phyloP scores from a whole-genome alignment of 2,113 vertebrate species.

The Trinectes maculatus region DNA sequence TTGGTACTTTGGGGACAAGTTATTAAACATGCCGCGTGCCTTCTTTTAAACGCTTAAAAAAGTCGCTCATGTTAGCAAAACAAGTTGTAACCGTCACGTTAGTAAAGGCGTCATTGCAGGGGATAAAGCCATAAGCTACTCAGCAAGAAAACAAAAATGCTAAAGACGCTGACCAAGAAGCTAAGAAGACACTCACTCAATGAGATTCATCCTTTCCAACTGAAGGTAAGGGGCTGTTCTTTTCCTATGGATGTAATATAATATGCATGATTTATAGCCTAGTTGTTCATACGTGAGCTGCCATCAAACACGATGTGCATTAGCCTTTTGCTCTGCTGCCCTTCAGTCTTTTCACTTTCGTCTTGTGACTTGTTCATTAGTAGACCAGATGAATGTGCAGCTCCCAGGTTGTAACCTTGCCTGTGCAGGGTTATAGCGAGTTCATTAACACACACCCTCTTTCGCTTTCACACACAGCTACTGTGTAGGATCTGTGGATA shows the following conservation, averaged over 20 bases:
- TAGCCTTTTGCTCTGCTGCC: background rate
- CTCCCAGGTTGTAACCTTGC: slow-evolving; percentile 25
- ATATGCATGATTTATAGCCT: background rate
- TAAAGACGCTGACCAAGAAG: slow-evolving; percentile 92
- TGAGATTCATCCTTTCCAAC: slow-evolving; percentile 90
- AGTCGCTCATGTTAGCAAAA: slow-evolving; percentile 37
- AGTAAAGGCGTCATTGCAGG: too few relatives aligned
- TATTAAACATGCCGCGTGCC: slow-evolving; percentile 32
- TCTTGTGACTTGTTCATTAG: slow-evolving; percentile 57
- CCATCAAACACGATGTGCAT: background rate
- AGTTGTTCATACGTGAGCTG: background rate
- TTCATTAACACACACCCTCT: slow-evolving; percentile 23
- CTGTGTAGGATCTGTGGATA: background rate
- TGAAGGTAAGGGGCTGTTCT: slow-evolving; percentile 87
- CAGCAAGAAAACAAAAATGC: slow-evolving; percentile 76
- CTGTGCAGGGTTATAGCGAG: slow-evolving; percentile 11
- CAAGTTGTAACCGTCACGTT: slow-evolving; percentile 44
- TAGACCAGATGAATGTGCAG: slow-evolving; percentile 28
- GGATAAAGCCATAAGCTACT: slow-evolving; percentile 53
- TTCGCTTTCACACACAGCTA: slow-evolving; percentile 7
- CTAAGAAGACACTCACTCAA: slow-evolving; percentile 89
- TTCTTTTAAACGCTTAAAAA: slow-evolving; percentile 42
- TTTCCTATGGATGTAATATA: too few relatives aligned
- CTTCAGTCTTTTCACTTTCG: slow-evolving; percentile 39
- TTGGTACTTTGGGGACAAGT: slow-evolving; percentile 18